phyloP scores from a whole-genome alignment of 2,113 vertebrate genomes.

The Phaethon lepturus region DNA sequence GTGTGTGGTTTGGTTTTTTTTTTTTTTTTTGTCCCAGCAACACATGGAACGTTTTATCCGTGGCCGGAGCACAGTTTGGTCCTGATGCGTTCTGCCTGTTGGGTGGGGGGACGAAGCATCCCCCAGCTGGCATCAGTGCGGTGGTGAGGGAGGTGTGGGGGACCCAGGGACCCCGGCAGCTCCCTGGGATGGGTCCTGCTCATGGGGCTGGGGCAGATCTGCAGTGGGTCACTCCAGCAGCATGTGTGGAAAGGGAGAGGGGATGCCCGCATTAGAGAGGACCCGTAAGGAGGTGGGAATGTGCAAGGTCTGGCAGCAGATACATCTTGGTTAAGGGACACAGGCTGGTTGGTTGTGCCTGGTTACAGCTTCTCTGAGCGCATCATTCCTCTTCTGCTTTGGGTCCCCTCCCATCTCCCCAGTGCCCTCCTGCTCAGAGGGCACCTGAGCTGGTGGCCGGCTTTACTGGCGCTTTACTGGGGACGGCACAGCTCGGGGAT shows the following conservation, averaged over 20 bases:
- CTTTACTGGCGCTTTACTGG: neutral
- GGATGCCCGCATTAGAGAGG: neutral
- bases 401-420: neutral
- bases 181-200: rapidly evolving
- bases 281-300: rapidly evolving
- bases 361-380: neutral
- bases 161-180: rapidly evolving
- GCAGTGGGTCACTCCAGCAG: rapidly evolving
- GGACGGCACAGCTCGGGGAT: neutral
- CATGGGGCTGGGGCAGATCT: neutral
- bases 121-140: rapidly evolving
- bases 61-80: neutral
- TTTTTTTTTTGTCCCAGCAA: neutral
- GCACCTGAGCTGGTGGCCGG: neutral
- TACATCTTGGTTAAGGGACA: neutral
- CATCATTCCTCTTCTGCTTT: neutral
- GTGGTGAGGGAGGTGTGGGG: rapidly evolving
- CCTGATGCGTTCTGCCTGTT: neutral
- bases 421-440: neutral
- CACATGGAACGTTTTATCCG: slow-evolving; percentile 58
- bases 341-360: neutral
- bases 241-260: rapidly evolving
- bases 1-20: neutral
- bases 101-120: neutral
- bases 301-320: neutral